Base-by-base conservation (phyloP, 2,888 invertebrate genomes). In the Protodeltote pygarga region DNA sequence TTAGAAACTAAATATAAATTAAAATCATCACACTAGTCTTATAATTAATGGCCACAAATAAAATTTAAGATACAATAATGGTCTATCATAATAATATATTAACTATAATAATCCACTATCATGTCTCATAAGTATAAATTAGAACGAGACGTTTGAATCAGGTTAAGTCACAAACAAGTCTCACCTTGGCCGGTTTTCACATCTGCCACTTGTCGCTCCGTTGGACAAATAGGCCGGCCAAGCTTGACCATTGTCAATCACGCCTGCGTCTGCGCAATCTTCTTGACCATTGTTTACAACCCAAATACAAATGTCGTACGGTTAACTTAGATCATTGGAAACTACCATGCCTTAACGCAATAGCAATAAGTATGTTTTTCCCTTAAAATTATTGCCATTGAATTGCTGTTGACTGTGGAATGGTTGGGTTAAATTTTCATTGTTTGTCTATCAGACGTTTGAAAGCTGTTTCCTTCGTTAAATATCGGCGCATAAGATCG, bases 161-260 rank as follows among this genome's bases (percentile, higher is more conserved):
- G 71, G 72, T 72, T 70, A 61, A 53, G 33, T 38, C 49, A 42
- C 45, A 63, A 62, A 62, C 63, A 70, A 71, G 66, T 64, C 67
- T 81, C 74, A 80, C 87, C 87, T 88, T 89, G 87, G 85, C 83
- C 83, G 81, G 81, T 85, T 87, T 87, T 86, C 82, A 85, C 84
- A 85, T 86, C 83, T 83, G 82, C 67, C 58, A 63, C 64, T 77
- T 79, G 75, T 71, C 86, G 89, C 77, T 87, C 77, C 81, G 77
- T 42, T 81, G 83, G 73, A 58, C 81, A 89, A 85, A 79, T 83
- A 75, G 89, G 84, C 68, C 84, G 77, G 70, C 67, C 71, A 77
- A 50, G 61, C 66, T 75, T 78, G 81, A 70, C 81, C 80, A 83
- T 85, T 87, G 85, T 85, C 85, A 82, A 83, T 79, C 65, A 62